Evolutionary conservation across 2,113 vertebrate species (phyloP), one percentile per base, ranked within the genome.

Genomic region (Corythoichthys intestinalis): DNA sequence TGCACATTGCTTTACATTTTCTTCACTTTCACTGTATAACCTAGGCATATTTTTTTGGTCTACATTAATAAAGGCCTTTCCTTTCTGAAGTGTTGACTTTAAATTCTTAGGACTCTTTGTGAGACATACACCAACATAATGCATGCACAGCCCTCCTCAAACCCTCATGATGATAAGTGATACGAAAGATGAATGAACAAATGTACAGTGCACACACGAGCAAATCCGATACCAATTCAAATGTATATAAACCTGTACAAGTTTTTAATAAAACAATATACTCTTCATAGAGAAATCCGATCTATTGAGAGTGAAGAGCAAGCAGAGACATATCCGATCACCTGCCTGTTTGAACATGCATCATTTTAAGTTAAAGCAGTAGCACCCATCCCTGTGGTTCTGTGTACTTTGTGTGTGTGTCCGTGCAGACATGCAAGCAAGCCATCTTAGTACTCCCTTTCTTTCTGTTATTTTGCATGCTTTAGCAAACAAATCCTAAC

Each of bases 281-380:
- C 2, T 61, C n/a, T 63, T 47, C n/a, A 63, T 48, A 10, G 17
- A 34, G 11, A 63, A 63, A 47, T 47, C 44, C 2, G n/a, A 44
- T 47, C 61, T 15, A 34, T 47, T 63, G n/a, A 62, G 39, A 63
- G 20, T 63, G 20, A 37, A 39, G 14, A 66, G 44, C 49, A 53
- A 52, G 64, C 78, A 14, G 28, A 65, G 74, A 76, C 66, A 48
- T 28, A 78, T 70, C 39, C 1, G 44, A 39, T 63, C 50, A 50
- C 28, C 11, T 53, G 15, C 82, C 65, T 83, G 85, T 87, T 83
- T 64, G 69, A 68, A 79, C 83, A 76, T 59, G 82, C 67, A 75
- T 4, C 65, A 73, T 74, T 75, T 76, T 72, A n/a, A 34, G 35
- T 63, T n/a, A 75, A 80, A 79, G 71, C 66, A 61, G n/a, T 58